These are phyloP conservation scores for Channallabes apus DNA, from an alignment of 2,797 vertebrate species.

Conservation along the genomic window DNA sequence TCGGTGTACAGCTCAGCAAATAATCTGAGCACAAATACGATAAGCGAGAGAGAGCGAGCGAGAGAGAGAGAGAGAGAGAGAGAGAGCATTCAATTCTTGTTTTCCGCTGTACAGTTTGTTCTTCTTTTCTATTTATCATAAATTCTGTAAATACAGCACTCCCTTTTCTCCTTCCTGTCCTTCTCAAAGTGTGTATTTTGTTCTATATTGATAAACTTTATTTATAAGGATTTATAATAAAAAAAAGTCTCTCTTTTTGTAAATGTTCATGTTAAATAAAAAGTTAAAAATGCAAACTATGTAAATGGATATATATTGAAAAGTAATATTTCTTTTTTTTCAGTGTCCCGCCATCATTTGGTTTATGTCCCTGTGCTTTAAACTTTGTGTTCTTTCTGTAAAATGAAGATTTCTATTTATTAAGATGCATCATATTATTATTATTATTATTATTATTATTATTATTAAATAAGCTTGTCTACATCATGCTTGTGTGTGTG, in stretches of 20 bases:
- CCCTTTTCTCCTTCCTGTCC: constrained; percentile 56
- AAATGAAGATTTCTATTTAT: constrained; percentile 87
- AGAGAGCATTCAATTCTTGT: constrained; percentile 34
- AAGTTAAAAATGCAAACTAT: constrained; percentile 70
- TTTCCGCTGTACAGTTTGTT: constrained; percentile 66
- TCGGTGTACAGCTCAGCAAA: not conserved
- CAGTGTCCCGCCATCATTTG: constrained; percentile 50
- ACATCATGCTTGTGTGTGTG: constrained; percentile 62
- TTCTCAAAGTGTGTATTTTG: constrained; percentile 80
- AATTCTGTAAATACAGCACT: constrained; percentile 47
- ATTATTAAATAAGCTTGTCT: constrained; percentile 77
- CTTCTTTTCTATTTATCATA: constrained; percentile 82
- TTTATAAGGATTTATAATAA: constrained; percentile 77
- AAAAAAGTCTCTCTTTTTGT: constrained; percentile 78
- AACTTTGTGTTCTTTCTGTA: constrained; percentile 82
- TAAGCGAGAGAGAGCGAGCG: constrained; percentile 11
- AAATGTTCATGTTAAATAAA: constrained; percentile 78
- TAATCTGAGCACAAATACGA: not conserved
- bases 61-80: constrained; percentile 17
- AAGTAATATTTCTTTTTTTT: constrained; percentile 58
- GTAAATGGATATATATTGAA: constrained; percentile 55
- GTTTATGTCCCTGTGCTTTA: constrained; percentile 73
- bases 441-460: constrained; percentile 38
- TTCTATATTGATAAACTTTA: constrained; percentile 78
- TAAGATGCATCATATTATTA: constrained; percentile 64